Evolutionary conservation across 2,797 vertebrate genomes (phyloP), one percentile per base, ranked within the genome.

Genomic region (Aphelocoma californica): DNA sequence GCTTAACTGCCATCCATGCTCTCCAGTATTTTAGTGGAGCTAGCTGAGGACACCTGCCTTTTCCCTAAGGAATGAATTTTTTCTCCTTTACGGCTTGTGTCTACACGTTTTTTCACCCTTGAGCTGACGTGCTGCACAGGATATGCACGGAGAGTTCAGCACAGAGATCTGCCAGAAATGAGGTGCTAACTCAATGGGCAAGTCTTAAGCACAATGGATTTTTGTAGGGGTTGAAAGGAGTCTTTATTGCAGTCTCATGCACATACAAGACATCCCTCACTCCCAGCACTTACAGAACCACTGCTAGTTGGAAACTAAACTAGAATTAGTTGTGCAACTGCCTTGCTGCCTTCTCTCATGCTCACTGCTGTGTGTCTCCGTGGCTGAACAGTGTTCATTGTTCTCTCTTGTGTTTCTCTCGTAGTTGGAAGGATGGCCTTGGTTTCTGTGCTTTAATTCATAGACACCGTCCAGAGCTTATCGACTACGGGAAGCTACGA

Each of bases 371-470:
- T 69, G n/a, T 57, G n/a, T 62, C 32, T 78, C 66, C 2, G 2
- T 83, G 79, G 25, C 77, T 88, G 80, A 88, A 32, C 56, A 23
- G 32, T 79, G n/a, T 34, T 97, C 75, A 95, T 67, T 83, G 50
- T 92, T 42, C 40, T 87, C 28, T 94, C 53, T 92, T 84, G 34
- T 73, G 9, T 91, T 58, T 95, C 42, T 92, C 5, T 65, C 0
- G 3, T 94, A 99, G 99, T 94, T 99, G 99, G 99, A 99, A 99
- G 94, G 99, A 99, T 6, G 99, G 99, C 83, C 98, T 99, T 95
- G 99, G 99, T 80, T 99, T 99, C 98, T 99, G 99, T 61, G 99
- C 99, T 10, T 98, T 99, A 96, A 99, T 99, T 97, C 99, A 99
- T 93, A 98, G 99, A 97, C 99, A 99, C 97, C 99, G 99, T 97